Conservation (phyloP, 2,113 vertebrate species). For the Myiagra hebetior region DNA sequence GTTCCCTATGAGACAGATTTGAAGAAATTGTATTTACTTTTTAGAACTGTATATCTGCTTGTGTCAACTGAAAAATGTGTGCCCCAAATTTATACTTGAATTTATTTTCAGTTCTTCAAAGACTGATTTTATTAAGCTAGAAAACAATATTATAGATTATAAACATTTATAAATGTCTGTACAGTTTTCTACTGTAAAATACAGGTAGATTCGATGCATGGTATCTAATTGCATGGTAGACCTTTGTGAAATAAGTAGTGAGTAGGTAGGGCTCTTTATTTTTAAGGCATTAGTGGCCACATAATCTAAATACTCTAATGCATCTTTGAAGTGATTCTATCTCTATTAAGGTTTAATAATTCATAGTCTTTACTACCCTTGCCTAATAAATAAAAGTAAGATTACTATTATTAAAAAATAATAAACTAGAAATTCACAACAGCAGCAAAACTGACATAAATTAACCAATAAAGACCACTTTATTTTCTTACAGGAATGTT, state of each 20-base stretch:
- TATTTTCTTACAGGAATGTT: not conserved
- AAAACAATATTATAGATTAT: not conserved
- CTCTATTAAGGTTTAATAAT: not conserved
- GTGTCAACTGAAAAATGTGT: not conserved
- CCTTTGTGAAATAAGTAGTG: not conserved
- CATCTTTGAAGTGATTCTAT: not conserved
- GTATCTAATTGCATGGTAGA: no score
- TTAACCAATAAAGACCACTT: not conserved
- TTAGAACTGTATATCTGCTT: not conserved
- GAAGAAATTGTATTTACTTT: constrained; percentile 1
- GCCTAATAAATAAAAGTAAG: not conserved
- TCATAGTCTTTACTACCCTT: not conserved
- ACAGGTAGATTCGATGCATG: not conserved
- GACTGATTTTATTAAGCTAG: not conserved
- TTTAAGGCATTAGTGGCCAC: not conserved
- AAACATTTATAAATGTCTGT: not conserved
- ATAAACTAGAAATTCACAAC: not conserved
- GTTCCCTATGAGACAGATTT: not conserved
- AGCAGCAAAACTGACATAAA: not conserved
- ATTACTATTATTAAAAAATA: not conserved
- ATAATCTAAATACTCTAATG: not conserved
- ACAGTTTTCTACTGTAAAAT: not conserved
- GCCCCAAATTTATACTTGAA: not conserved
- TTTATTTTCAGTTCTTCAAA: not conserved
- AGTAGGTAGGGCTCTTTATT: not conserved